These are phyloP conservation scores for Notarius lentiginosus DNA, from an alignment of 2,113 vertebrate genomes.

Conservation along the genomic window DNA sequence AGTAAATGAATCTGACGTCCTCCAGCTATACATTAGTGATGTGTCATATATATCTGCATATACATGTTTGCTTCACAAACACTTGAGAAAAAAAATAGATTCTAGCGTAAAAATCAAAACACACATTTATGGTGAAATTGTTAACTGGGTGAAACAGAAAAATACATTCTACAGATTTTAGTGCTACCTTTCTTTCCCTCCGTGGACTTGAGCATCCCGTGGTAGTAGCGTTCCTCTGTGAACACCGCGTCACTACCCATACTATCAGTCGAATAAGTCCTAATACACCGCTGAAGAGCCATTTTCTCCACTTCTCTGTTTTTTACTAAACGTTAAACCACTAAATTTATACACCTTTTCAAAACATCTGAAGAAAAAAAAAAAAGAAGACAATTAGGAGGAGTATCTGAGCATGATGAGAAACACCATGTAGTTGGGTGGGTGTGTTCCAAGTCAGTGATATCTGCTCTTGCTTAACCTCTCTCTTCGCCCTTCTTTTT, in stretches of 20 bases:
- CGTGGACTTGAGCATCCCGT: conserved; percentile 62
- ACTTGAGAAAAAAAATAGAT: background rate
- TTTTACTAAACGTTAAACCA: conserved; percentile 22
- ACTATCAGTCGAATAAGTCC: conserved; percentile 67
- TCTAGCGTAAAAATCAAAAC: background rate
- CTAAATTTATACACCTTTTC: conserved; percentile 8
- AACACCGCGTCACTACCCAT: conserved; percentile 68
- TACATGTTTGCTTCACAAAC: background rate
- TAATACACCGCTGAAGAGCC: conserved; percentile 52
- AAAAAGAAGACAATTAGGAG: background rate
- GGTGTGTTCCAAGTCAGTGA: conserved; percentile 59
- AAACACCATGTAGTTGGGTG: conserved; percentile 50
- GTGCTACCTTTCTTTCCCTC: conserved; percentile 72
- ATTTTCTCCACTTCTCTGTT: conserved; percentile 25
- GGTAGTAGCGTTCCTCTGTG: conserved; percentile 62
- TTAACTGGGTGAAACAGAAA: background rate
- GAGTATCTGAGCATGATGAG: conserved; percentile 29
- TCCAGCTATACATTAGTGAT: background rate
- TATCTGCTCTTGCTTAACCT: conserved; percentile 48
- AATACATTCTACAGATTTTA: background rate
- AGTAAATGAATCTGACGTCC: background rate
- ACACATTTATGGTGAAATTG: background rate
- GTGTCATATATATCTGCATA: background rate
- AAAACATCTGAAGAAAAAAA: background rate
- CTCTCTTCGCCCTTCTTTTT: conserved; percentile 28